phyloP scores from a whole-genome alignment of 2,113 vertebrate genomes.

The Mesoclemmys tuberculata region DNA sequence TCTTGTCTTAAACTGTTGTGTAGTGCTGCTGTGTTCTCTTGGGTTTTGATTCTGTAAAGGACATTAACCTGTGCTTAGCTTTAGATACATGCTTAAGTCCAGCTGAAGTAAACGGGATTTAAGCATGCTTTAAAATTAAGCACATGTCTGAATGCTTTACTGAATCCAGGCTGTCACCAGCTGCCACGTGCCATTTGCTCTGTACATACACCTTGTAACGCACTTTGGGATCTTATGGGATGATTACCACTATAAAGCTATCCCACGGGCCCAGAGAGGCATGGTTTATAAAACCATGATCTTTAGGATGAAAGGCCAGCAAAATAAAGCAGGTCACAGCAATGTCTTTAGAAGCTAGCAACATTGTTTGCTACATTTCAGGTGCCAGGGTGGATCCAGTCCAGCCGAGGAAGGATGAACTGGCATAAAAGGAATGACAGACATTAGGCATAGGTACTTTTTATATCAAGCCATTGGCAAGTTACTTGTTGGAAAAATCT shows the following conservation, averaged over 20 bases:
- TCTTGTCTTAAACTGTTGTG: background rate
- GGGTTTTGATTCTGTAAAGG: background rate
- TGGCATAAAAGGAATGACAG: slow-evolving; percentile 79
- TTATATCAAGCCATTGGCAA: slow-evolving; percentile 82
- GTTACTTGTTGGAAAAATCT: slow-evolving; percentile 78
- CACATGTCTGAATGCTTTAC: background rate
- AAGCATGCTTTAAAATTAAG: slow-evolving; percentile 6
- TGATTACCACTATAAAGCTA: slow-evolving; percentile 44
- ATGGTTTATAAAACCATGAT: slow-evolving; percentile 40
- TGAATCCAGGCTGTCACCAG: background rate
- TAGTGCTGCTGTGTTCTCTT: background rate
- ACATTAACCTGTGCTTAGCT: background rate
- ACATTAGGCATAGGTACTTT: slow-evolving; percentile 79
- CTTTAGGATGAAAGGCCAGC: slow-evolving; percentile 64
- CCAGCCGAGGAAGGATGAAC: slow-evolving; percentile 79
- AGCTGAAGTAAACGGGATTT: background rate
- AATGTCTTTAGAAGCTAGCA: slow-evolving; percentile 55
- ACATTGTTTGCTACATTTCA: slow-evolving; percentile 71
- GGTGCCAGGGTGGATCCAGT: slow-evolving; percentile 75
- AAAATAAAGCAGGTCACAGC: slow-evolving; percentile 60
- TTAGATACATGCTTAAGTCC: background rate
- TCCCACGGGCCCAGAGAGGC: background rate
- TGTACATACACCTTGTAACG: background rate
- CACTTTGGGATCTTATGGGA: background rate
- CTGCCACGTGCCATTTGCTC: background rate